These are phyloP conservation scores for Cephonodes hylas DNA, from an alignment of 2,888 invertebrate genomes.

Conservation along the genomic window DNA sequence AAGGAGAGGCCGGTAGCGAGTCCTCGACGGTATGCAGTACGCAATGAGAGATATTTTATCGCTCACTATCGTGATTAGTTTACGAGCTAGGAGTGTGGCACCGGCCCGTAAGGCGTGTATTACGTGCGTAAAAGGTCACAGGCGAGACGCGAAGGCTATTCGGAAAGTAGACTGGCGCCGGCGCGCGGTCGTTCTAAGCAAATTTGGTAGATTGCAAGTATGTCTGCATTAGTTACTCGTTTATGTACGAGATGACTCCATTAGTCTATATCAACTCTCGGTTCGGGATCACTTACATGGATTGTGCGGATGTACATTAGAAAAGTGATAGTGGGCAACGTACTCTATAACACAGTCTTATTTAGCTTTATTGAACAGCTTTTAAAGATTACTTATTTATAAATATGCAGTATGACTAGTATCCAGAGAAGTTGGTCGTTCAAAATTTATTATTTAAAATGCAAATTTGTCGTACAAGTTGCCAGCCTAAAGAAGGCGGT, in stretches of 20 bases:
- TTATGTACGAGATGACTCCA: constrained; percentile 13
- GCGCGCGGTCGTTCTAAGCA: constrained; percentile 54
- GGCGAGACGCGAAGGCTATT: constrained; percentile 77
- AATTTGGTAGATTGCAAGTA: constrained; percentile 63
- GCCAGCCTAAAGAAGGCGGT: too few relatives aligned
- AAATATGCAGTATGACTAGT: too few relatives aligned
- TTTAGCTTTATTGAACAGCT: too few relatives aligned
- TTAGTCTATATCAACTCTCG: neutral
- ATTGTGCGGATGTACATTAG: neutral
- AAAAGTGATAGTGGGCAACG: too few relatives aligned
- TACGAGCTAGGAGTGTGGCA: constrained; percentile 55
- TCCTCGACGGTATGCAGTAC: neutral
- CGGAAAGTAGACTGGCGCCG: constrained; percentile 78
- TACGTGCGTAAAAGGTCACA: constrained; percentile 75
- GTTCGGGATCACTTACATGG: neutral
- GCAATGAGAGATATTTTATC: constrained; percentile 5
- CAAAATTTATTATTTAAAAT: too few relatives aligned
- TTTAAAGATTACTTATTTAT: too few relatives aligned
- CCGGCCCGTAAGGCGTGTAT: constrained; percentile 53
- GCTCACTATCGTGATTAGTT: constrained; percentile 38
- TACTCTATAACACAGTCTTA: too few relatives aligned
- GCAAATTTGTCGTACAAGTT: neutral
- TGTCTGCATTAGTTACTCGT: neutral
- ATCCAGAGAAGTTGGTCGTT: too few relatives aligned
- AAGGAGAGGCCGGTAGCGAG: neutral